phyloP scores from a whole-genome alignment of 1,140 invertebrate genomes.

The Adoxophyes honmai region DNA sequence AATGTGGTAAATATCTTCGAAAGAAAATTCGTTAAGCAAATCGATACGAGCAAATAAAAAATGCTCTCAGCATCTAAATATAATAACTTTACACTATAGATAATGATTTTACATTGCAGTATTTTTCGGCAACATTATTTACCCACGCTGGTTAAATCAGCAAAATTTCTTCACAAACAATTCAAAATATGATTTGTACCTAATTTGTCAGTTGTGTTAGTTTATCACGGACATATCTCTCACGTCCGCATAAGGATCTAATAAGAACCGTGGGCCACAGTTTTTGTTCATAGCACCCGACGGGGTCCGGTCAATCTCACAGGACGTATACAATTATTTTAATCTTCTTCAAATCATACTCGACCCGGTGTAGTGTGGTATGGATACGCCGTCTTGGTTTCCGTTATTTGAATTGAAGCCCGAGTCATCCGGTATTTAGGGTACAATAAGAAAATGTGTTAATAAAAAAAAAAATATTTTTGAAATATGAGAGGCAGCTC shows the following conservation, averaged over 20 bases:
- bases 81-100: no score
- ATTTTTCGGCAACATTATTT: no score
- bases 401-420: not conserved
- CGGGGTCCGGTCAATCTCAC: conserved; percentile 57
- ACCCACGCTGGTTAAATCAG: no score
- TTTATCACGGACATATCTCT: conserved; percentile 18
- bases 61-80: no score
- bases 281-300: conserved; percentile 57
- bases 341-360: conserved; percentile 73
- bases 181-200: not conserved
- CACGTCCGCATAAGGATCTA: conserved; percentile 17
- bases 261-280: conserved; percentile 13
- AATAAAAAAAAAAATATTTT: no score
- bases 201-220: not conserved
- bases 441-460: no score
- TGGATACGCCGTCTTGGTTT: conserved; percentile 33
- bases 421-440: no score
- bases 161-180: not conserved
- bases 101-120: no score
- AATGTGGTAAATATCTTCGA: no score
- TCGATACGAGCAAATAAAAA: no score
- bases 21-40: no score
- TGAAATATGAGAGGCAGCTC: no score
- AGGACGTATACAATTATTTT: conserved; percentile 74
- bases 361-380: conserved; percentile 28